A percentile compares a stretch with the other conserved stretches of the same genome.
These are phyloP conservation scores for Achlya flavicornis DNA, from an alignment of 2,888 invertebrate genomes.

Conservation along the genomic window DNA sequence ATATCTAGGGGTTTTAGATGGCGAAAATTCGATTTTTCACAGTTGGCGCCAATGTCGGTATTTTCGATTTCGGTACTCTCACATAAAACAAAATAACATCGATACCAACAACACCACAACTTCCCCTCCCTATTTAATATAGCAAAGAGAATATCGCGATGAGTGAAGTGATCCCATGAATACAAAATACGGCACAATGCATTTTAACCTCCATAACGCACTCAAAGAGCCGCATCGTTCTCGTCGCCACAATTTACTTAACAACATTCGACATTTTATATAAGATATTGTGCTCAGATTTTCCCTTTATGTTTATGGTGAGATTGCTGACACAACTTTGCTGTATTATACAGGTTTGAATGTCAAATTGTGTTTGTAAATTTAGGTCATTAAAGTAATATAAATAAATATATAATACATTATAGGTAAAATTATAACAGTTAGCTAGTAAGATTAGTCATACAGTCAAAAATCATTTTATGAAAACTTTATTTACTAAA, in stretches of 20 bases:
- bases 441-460: no score
- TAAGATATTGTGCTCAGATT: neutral
- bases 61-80: no score
- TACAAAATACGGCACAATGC: constrained; percentile 44
- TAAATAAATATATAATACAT: no score
- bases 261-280: constrained; percentile 10
- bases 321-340: neutral
- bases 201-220: constrained; percentile 21
- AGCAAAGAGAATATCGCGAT: constrained; percentile 35
- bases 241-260: neutral
- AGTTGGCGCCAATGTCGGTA: no score
- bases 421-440: no score
- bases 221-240: constrained; percentile 9
- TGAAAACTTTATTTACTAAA: no score
- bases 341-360: neutral
- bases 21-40: no score
- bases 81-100: constrained; percentile 15
- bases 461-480: no score
- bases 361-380: neutral
- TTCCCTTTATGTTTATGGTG: neutral
- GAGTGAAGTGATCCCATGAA: constrained; percentile 44
- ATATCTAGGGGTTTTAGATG: no score
- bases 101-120: constrained; percentile 19
- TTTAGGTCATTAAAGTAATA: no score
- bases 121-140: constrained; percentile 37